Evolutionary conservation across 2,113 vertebrate species (phyloP).

Genomic region (Sinosuthora webbiana): DNA sequence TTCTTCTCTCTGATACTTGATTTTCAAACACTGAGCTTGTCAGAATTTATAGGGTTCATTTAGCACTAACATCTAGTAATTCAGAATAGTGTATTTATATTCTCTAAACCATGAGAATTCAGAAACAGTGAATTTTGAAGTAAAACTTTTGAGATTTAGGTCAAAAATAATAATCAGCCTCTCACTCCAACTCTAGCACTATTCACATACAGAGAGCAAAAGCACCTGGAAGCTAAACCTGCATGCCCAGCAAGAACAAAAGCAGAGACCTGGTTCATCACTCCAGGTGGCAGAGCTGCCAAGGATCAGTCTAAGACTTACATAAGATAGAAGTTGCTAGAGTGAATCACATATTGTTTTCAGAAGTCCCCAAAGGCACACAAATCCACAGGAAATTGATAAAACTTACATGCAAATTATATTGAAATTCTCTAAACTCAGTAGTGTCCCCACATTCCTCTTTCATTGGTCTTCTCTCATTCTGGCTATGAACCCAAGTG

Average conservation of each 20-base stretch:
- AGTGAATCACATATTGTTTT: slow-evolving; percentile 31
- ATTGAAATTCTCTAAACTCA: neutral
- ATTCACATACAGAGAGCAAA: neutral
- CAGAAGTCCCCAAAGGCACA: neutral
- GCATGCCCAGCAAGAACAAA: neutral
- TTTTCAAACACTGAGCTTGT: neutral
- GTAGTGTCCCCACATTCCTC: neutral
- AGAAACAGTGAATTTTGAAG: neutral
- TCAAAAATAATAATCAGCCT: neutral
- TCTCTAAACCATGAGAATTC: neutral
- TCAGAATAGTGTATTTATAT: neutral
- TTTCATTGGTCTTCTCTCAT: neutral
- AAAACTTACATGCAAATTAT: neutral
- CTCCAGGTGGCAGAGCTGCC: slow-evolving; percentile 18
- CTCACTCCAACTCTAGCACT: neutral
- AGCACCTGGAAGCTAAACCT: neutral
- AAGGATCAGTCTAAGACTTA: neutral
- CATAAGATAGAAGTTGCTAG: neutral
- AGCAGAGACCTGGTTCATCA: neutral
- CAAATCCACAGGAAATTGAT: neutral
- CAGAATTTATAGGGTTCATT: neutral
- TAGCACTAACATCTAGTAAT: neutral
- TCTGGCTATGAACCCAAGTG: neutral
- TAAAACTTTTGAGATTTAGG: neutral
- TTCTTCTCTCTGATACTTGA: neutral